Percentiles rank a stretch among this genome's conserved stretches.
Conservation (phyloP, 2,113 vertebrate species). For the Entelurus aequoreus region DNA sequence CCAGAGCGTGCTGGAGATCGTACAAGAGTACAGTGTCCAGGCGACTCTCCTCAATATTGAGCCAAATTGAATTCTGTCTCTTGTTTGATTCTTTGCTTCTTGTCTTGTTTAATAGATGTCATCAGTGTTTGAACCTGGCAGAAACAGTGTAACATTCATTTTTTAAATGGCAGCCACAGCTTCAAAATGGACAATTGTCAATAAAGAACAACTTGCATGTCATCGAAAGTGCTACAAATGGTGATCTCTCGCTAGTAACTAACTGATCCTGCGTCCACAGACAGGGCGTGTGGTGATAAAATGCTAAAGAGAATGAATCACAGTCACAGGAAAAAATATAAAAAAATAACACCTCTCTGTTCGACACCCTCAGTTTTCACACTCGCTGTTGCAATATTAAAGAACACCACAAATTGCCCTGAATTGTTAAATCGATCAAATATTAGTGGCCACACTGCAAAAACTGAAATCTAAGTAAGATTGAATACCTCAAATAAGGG, state of each 20-base stretch:
- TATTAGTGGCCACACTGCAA: not conserved
- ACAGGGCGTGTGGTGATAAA: conserved; percentile 19
- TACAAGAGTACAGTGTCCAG: too few relatives aligned
- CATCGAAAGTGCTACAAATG: conserved; percentile 42
- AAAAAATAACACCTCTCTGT: conserved; percentile 40
- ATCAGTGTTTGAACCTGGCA: too few relatives aligned
- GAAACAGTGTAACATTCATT: too few relatives aligned
- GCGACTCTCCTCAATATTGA: too few relatives aligned
- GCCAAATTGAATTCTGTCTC: too few relatives aligned
- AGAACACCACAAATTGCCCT: conserved; percentile 37
- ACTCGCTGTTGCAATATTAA: conserved; percentile 38
- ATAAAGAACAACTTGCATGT: conserved; percentile 10
- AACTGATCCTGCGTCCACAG: conserved; percentile 21
- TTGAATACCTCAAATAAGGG: too few relatives aligned
- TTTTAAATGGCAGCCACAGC: too few relatives aligned
- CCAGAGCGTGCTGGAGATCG: too few relatives aligned
- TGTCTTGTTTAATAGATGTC: too few relatives aligned
- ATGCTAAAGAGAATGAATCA: conserved; percentile 47
- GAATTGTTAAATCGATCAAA: conserved; percentile 13
- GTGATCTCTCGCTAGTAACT: conserved; percentile 28
- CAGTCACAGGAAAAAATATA: conserved; percentile 31
- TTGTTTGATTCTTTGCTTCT: too few relatives aligned
- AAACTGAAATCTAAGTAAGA: too few relatives aligned
- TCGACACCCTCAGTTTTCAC: conserved; percentile 60
- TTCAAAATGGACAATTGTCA: not conserved